Conservation (phyloP, 2,888 invertebrate species). For the Zelleria hepariella region DNA sequence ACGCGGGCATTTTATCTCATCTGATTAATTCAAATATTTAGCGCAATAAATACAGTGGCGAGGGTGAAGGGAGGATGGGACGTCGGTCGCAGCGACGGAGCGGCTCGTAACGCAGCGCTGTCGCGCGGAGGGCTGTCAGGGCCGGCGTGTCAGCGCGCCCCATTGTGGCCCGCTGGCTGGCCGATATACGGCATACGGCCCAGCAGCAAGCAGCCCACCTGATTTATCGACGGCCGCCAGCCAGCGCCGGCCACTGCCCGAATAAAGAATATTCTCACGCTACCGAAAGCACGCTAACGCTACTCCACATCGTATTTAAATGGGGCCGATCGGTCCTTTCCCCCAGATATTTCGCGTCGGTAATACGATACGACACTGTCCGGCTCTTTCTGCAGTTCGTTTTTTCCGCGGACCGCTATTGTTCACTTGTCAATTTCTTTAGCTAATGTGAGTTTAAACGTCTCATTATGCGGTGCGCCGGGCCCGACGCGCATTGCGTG, state of each 20-base stretch:
- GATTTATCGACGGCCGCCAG: slow-evolving; percentile 66
- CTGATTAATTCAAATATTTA: slow-evolving; percentile 72
- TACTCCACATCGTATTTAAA: slow-evolving; percentile 63
- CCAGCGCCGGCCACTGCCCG: slow-evolving; percentile 45
- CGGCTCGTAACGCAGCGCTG: slow-evolving; percentile 25
- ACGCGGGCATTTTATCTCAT: slow-evolving; percentile 66
- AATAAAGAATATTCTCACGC: slow-evolving; percentile 71
- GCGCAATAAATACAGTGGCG: slow-evolving; percentile 60
- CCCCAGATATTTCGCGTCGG: slow-evolving; percentile 71
- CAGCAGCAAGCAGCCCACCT: slow-evolving; percentile 43
- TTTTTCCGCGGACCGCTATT: slow-evolving; percentile 62
- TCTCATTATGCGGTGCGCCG: slow-evolving; percentile 71
- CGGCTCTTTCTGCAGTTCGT: slow-evolving; percentile 67
- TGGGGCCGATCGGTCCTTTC: slow-evolving; percentile 64
- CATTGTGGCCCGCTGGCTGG: slow-evolving; percentile 36
- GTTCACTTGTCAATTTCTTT: slow-evolving; percentile 73
- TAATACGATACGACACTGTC: slow-evolving; percentile 73
- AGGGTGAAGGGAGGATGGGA: slow-evolving; percentile 11
- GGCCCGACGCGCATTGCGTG: slow-evolving; percentile 67
- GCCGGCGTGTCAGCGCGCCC: slow-evolving; percentile 44
- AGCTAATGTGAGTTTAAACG: slow-evolving; percentile 70
- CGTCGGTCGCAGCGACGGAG: slow-evolving; percentile 27
- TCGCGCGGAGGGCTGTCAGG: slow-evolving; percentile 18
- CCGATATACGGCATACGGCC: slow-evolving; percentile 64
- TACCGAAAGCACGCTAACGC: slow-evolving; percentile 69